Base-by-base conservation (phyloP, 2,113 vertebrate species). In the Rhinogobius similis region DNA sequence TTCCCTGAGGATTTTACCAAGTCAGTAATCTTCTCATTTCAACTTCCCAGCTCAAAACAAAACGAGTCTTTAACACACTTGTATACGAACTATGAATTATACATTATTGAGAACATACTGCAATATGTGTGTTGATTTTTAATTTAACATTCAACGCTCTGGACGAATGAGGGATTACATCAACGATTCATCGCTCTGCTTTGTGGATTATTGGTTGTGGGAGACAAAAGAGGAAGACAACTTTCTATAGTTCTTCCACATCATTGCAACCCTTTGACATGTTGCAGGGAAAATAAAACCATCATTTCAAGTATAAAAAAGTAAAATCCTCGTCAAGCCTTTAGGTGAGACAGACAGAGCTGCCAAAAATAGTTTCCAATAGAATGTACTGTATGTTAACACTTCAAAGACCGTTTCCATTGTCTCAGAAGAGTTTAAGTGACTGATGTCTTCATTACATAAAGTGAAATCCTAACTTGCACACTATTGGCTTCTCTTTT, bases 51-150 rank as follows among this genome's bases (percentile, higher is more conserved):
- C 58, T 38, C 9, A 36, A 61, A 61, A 36, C 27, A 36, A 61
- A 61, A 61, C 29, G 21, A 5, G 21, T 20, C 18, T 32, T n/a
- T 18, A 21, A 43, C 64, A 39, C 55, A 46, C 52, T 66, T 70
- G 23, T 50, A 55, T 76, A 74, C 53, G 12, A 14, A 55, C 3
- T 13, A 14, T 55, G 23, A 26, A 50, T 77, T 56, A 67, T 58
- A 39, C 72, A 36, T 72, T 62, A 67, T 43, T 21, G 68, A 38
- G 13, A 58, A 58, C 5, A 5, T 67, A 12, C 46, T 59, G 36
- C 23, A 55, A 21, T 52, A 64, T 38, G 21, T 5, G 44, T 10
- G 8, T 10, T 21, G 8, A 50, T 50, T n/a, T 4, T n/a, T n/a
- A 48, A 48, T 48, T n/a, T 7, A 48, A 48, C 18, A 48, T 48